Base-by-base conservation (phyloP, 2,113 vertebrate species). In the Lycaon pictus region DNA sequence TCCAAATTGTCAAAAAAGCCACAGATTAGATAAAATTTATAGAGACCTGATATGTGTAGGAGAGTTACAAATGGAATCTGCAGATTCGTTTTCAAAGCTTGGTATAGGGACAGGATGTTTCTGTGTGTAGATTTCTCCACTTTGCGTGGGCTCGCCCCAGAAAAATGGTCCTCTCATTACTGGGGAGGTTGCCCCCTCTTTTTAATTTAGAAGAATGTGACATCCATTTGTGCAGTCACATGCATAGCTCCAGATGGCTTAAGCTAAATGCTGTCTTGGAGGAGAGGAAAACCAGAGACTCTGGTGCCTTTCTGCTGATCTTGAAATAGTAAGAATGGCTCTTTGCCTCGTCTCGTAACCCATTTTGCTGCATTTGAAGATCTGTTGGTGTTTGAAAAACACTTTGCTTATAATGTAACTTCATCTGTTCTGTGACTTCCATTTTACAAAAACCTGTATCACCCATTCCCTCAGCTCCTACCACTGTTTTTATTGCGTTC, bases 21-120 rank as follows among this genome's bases (percentile, higher is more conserved):
- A 69, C 85, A 92, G 94, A 97, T 97, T 96, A 94, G 96, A 96
- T 90, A 96, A 95, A 88, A 96, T 97, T 98, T 97, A 92, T 69
- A 37, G 92, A 95, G 80, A 96, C 76, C 65, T 67, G 72, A 69
- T 60, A 72, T 71, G 48, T 76, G 17, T n/a, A 92, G 77, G 69
- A 72, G 43, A 77, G 63, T 91, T 87, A 69, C 94, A 86, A 97
- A 93, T 96, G 93, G 71, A 90, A 95, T 76, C 90, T 48, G 81
- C 35, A 94, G 86, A 80, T 87, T 91, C 25, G 4, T 94, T 96
- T 85, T 56, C 86, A 92, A 65, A 91, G 67, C 85, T 87, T 74
- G 29, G 13, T 82, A 81, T n/a, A 58, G 13, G 88, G 88, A 2
- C 4, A 82, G 51, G 90, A 79, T 96, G n/a, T 94, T 27, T 51